Percentiles rank a stretch among this genome's conserved stretches.
Evolutionary conservation across 2,888 invertebrate genomes (phyloP).

Genomic region (Blera fallax): DNA sequence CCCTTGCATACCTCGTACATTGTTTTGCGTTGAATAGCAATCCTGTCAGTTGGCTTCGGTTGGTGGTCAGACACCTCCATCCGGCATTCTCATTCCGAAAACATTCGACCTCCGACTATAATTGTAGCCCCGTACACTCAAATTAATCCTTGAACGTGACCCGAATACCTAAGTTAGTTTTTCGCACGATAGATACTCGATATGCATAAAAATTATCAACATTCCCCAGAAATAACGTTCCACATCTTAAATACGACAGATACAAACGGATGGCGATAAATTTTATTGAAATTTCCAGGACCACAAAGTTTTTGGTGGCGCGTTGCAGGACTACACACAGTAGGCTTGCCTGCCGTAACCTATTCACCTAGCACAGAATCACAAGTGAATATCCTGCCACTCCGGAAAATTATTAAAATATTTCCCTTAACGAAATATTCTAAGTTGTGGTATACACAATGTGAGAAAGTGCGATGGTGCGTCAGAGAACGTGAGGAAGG

Average conservation of each 20-base stretch:
- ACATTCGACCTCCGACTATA: not conserved
- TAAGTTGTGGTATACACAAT: not conserved
- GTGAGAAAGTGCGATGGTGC: not conserved
- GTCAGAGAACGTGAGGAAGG: not conserved
- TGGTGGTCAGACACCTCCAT: not conserved
- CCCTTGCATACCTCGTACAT: not conserved
- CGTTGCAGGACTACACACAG: not conserved
- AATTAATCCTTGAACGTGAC: constrained; percentile 8
- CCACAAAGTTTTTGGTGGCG: not conserved
- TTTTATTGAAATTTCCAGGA: constrained; percentile 1
- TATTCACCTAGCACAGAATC: not conserved
- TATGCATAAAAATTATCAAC: not conserved
- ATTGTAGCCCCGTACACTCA: not conserved
- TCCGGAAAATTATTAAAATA: not conserved
- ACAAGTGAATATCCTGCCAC: constrained; percentile 2
- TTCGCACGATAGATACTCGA: not conserved
- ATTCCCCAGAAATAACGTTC: not conserved
- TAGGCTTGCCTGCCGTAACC: not conserved
- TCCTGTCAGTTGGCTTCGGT: not conserved
- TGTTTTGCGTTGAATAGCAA: not conserved
- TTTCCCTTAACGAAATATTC: not conserved
- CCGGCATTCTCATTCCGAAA: not conserved
- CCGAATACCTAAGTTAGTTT: not conserved
- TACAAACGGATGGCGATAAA: not conserved
- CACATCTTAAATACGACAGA: too few relatives aligned